Base-by-base conservation (phyloP, 2,797 vertebrate genomes). In the Heterohyrax brucei region DNA sequence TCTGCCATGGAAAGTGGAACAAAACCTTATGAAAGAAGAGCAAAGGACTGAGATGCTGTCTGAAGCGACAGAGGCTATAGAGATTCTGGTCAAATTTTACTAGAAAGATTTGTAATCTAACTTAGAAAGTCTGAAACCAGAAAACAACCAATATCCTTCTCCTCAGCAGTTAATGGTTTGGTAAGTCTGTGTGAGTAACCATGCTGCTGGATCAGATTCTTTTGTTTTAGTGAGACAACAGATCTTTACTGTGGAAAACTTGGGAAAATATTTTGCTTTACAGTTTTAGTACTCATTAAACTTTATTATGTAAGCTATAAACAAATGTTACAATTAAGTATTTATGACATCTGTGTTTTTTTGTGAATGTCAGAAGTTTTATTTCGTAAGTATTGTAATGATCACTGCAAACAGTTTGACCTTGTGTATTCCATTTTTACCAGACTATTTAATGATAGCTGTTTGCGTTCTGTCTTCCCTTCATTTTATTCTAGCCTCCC, bases 241-340 rank as follows among this genome's bases (percentile, higher is more conserved):
- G 82, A 44, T 82, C 50, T 95, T 22, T 87, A 56, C 24, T 94
- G 44, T 2, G 1, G 93, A 87, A 91, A 73, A 62, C 61, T 89
- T 97, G 46, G 88, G 88, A 90, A 96, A 95, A 95, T 97, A 81
- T 94, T 97, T 97, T 95, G 24, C 76, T 61, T 73, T 97, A 50
- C 75, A 95, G 8, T 94, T 98, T 87, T 96, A 91, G 78, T 96
- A 80, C 86, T 96, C 76, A 87, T 97, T 97, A 92, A 93, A 44
- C 44, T 50, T 93, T 90, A 83, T 56, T 39, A 93, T 97, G 85
- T 97, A 96, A 96, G 73, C n/a, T 90, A n/a, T 94, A 97, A 97
- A 76, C 76, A 96, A 94, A 83, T 96, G 76, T 53, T 97, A 82
- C 48, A 93, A 80, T 86, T 97, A 97, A 96, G 78, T n/a, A 80